Percentiles rank a stretch among this genome's conserved stretches.
These are phyloP conservation scores for Pelecanus crispus DNA, from an alignment of 2,113 vertebrate genomes.

Conservation along the genomic window DNA sequence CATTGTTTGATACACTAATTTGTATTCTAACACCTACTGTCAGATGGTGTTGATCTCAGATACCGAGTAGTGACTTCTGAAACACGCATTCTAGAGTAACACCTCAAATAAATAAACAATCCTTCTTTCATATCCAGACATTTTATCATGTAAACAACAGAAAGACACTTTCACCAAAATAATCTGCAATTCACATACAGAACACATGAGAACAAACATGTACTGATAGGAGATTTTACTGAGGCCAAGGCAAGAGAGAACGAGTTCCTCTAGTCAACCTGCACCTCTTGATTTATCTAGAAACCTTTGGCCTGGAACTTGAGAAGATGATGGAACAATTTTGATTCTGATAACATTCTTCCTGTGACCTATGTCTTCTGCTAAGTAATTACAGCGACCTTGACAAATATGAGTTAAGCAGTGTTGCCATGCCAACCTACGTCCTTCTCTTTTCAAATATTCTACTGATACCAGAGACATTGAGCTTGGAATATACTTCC, in stretches of 20 bases:
- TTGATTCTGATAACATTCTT: slow-evolving; percentile 30
- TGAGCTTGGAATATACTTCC: neutral
- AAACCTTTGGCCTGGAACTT: slow-evolving; percentile 17
- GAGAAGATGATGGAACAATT: neutral
- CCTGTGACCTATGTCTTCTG: neutral
- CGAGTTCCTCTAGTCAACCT: neutral
- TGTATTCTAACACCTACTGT: neutral
- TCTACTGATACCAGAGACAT: neutral
- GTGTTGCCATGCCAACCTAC: slow-evolving; percentile 40
- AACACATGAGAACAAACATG: neutral
- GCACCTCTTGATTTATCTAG: neutral
- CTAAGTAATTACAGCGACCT: slow-evolving; percentile 17
- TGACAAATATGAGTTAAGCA: slow-evolving; percentile 43
- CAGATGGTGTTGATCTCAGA: rapidly evolving
- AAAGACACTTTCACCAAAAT: neutral
- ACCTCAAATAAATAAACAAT: neutral
- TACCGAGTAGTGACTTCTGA: neutral
- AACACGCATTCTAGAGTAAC: neutral
- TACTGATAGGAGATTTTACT: neutral
- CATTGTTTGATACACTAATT: neutral
- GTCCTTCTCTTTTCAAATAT: neutral
- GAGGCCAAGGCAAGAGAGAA: neutral
- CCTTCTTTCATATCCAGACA: neutral
- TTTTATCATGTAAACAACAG: neutral
- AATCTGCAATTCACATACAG: neutral